Base-by-base conservation (phyloP, 1,140 invertebrate genomes). In the Zaprionus lachaisei region DNA sequence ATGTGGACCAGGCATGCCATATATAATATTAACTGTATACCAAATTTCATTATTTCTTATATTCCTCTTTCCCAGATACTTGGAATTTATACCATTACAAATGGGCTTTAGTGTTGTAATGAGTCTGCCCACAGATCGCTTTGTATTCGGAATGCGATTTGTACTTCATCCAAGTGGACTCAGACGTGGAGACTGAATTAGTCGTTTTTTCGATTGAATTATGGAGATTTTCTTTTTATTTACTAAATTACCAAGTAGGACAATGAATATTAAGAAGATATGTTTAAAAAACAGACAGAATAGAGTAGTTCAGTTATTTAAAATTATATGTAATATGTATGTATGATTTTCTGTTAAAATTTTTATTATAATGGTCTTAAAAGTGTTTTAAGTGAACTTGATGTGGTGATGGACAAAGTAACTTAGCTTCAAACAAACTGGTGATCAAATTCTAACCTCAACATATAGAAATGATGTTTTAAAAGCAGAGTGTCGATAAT, bases 91-190 rank as follows among this genome's bases (percentile, higher is more conserved):
- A 22, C 90, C 92, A 0, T 63, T 91, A 7, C 67, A 84, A 55
- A 67, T 92, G 73, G 91, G 90, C 9, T 77, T 92, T 20, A 92
- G 92, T 77, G 75, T 92, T 22, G 65, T 92, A 1, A 83, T 92
- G 67, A 91, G 68, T 68, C 38, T 92, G 51, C 83, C 79, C 12
- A 92, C 80, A 17, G 80, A 92, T 84, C 79, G 87, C 7, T 92
- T 91, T 63, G 71, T 75, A 7, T 92, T 92, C 41, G 92, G 92
- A 7, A 76, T 92, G 65, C 89, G 89, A 22, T 87, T 92, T 47
- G 68, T 74, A 6, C 69, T 92, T 12, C 87, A 92, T 79, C 92
- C 92, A 2, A 91, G 83, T 61, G 87, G 87, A 1, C 44, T 90
- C 7, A 79, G 80, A 12, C 76, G 87, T 9, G 87, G 79, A 9